phyloP scores from a whole-genome alignment of 2,797 vertebrate species.

The Anabas testudineus region DNA sequence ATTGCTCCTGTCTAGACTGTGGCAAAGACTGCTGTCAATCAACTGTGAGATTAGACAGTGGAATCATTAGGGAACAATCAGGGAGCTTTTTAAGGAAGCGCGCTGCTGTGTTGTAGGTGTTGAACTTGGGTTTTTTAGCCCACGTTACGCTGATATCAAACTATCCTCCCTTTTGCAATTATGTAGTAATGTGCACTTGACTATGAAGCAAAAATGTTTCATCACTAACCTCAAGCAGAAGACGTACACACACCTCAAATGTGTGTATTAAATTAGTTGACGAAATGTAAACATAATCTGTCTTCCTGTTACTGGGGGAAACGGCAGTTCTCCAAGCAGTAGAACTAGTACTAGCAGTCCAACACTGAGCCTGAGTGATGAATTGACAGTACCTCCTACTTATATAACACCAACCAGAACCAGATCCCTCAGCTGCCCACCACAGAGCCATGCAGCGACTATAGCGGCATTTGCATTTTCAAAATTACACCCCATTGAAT shows the following conservation, averaged over 20 bases:
- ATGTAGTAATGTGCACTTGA: not conserved
- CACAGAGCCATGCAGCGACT: conserved; percentile 15
- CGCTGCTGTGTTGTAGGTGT: not conserved
- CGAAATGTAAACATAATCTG: conserved; percentile 36
- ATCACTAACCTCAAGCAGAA: not conserved
- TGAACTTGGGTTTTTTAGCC: not conserved
- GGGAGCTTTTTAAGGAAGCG: not conserved
- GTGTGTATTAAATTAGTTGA: conserved; percentile 6
- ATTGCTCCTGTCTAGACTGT: conserved; percentile 20
- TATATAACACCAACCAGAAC: conserved; percentile 26
- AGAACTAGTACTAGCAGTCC: conserved; percentile 14
- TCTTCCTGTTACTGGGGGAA: conserved; percentile 17
- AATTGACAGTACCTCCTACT: conserved; percentile 18
- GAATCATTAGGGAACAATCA: conserved; percentile 8
- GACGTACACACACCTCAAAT: not conserved
- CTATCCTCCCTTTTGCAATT: not conserved
- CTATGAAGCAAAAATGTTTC: conserved; percentile 3
- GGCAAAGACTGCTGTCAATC: conserved; percentile 46
- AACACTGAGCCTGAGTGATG: conserved; percentile 25
- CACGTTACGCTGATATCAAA: not conserved
- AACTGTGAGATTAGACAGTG: conserved; percentile 11
- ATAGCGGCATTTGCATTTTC: conserved; percentile 32
- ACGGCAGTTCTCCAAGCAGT: not conserved
- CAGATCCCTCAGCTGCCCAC: conserved; percentile 45
- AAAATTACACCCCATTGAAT: conserved; percentile 32